Conservation (phyloP, 2,888 invertebrate genomes). For the Steinernema hermaphroditum region DNA sequence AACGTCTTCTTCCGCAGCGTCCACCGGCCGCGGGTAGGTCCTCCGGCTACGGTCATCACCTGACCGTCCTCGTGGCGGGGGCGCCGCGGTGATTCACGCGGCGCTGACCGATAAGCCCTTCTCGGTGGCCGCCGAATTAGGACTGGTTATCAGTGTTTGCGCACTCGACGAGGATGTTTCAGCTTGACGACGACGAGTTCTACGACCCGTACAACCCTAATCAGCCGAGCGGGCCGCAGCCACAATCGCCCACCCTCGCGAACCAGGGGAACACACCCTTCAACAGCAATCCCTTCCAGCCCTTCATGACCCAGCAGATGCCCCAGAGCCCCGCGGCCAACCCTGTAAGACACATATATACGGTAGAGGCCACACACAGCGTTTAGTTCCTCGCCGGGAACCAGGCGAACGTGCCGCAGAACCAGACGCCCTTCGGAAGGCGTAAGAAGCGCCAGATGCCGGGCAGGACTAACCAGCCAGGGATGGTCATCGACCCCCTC, state of each 20-base stretch:
- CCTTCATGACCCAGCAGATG: neutral
- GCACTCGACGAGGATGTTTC: constrained; percentile 35
- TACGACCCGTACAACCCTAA: constrained; percentile 47
- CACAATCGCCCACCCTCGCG: constrained; percentile 35
- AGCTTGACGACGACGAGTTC: constrained; percentile 56
- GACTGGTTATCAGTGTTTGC: constrained; percentile 8
- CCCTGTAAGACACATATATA: neutral
- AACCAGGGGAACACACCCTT: constrained; percentile 41
- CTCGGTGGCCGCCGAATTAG: neutral
- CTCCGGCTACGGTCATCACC: constrained; percentile 8
- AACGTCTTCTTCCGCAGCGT: constrained; percentile 59
- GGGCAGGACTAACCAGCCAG: constrained; percentile 47
- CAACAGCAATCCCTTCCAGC: constrained; percentile 32
- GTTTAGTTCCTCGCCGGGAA: neutral
- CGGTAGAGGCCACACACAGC: neutral
- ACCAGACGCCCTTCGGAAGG: constrained; percentile 36
- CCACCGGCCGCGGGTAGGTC: constrained; percentile 54
- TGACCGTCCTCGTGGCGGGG: neutral
- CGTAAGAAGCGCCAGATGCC: constrained; percentile 58
- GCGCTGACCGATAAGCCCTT: neutral
- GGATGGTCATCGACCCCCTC: constrained; percentile 58
- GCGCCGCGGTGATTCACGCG: constrained; percentile 18
- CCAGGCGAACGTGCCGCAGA: neutral
- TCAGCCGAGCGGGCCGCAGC: neutral
- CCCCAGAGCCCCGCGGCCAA: constrained; percentile 4